Evolutionary conservation across 2,888 invertebrate genomes (phyloP).

Genomic region (Prenolepis imparis): DNA sequence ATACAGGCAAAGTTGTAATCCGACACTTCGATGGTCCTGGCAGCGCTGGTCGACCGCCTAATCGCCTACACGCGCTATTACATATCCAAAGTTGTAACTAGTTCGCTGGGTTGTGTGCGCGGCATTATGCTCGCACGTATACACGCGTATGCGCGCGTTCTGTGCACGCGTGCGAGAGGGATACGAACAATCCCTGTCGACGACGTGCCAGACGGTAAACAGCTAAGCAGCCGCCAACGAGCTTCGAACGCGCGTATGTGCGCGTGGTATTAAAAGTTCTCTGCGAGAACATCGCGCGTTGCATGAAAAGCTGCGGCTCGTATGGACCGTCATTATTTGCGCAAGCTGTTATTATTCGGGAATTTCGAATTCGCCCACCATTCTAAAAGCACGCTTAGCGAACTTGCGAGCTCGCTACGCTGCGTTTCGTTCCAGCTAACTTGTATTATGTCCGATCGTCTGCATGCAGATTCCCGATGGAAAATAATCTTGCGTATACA

Average conservation of each 20-base stretch:
- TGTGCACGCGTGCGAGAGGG: slow-evolving; percentile 63
- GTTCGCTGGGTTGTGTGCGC: slow-evolving; percentile 66
- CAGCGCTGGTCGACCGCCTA: slow-evolving; percentile 74
- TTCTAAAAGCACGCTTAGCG: slow-evolving; percentile 43
- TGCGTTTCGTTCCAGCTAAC: slow-evolving; percentile 28
- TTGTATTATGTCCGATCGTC: slow-evolving; percentile 41
- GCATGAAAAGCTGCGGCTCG: slow-evolving; percentile 57
- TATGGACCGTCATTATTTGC: slow-evolving; percentile 49
- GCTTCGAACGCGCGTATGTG: slow-evolving; percentile 67
- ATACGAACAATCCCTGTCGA: slow-evolving; percentile 73
- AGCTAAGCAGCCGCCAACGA: slow-evolving; percentile 73
- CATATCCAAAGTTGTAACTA: slow-evolving; percentile 81
- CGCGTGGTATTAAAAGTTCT: slow-evolving; percentile 78
- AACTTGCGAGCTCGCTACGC: slow-evolving; percentile 22
- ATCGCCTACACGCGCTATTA: slow-evolving; percentile 78
- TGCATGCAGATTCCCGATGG: slow-evolving; percentile 7
- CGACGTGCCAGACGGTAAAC: slow-evolving; percentile 79
- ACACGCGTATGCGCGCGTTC: slow-evolving; percentile 52
- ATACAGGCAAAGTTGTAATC: slow-evolving; percentile 65
- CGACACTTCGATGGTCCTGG: slow-evolving; percentile 70
- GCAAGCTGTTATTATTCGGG: slow-evolving; percentile 47
- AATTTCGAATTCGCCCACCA: slow-evolving; percentile 63
- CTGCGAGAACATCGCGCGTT: slow-evolving; percentile 59
- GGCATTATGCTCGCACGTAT: slow-evolving; percentile 61
- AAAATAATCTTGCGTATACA: slow-evolving; percentile 15